Evolutionary conservation across 2,797 vertebrate genomes (phyloP).

Genomic region (Otolemur crassicaudatus): DNA sequence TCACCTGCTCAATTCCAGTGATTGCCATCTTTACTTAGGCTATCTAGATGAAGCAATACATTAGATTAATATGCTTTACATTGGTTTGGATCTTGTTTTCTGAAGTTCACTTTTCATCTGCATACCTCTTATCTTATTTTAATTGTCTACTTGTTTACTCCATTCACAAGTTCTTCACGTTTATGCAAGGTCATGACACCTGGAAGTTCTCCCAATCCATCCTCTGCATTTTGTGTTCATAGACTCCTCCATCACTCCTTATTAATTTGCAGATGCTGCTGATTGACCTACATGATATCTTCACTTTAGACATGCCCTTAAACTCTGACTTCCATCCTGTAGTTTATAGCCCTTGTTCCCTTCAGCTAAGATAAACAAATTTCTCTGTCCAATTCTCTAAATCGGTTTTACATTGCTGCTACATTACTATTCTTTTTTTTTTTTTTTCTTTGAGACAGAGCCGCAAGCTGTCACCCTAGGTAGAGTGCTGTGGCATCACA

Average conservation of each 20-base stretch:
- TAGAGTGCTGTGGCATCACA: no score
- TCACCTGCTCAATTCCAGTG: background rate
- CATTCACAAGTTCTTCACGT: background rate
- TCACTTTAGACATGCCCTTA: background rate
- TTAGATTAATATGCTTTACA: background rate
- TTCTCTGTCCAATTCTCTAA: background rate
- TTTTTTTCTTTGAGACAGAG: no score
- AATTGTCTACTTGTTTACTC: background rate
- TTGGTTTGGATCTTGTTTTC: background rate
- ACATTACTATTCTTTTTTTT: background rate
- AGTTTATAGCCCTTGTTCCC: background rate
- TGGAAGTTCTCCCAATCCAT: background rate
- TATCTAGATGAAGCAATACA: background rate
- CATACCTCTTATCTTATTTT: background rate
- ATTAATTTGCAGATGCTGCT: background rate
- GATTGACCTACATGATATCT: background rate
- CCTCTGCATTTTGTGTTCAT: conserved; percentile 1
- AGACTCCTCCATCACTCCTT: background rate
- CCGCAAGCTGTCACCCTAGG: no score
- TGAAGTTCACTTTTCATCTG: background rate
- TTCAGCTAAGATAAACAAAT: background rate
- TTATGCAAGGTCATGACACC: background rate
- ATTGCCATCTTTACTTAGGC: background rate
- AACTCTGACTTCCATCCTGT: background rate
- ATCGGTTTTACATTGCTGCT: background rate